phyloP scores from a whole-genome alignment of 2,113 vertebrate species.

The Pheucticus melanocephalus region DNA sequence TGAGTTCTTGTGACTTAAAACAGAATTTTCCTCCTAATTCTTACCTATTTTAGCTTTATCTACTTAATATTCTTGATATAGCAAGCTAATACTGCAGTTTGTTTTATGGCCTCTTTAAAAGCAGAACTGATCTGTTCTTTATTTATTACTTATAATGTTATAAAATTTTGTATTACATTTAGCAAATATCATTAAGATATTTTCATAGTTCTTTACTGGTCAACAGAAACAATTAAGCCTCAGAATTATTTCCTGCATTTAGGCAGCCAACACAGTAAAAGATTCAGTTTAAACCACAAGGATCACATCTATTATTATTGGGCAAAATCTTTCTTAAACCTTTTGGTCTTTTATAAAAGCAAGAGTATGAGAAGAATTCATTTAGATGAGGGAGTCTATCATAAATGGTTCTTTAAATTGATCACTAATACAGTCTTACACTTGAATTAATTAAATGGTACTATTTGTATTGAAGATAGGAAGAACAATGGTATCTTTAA shows the following conservation, averaged over 20 bases:
- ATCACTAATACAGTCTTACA: neutral
- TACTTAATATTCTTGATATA: neutral
- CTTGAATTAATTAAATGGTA: neutral
- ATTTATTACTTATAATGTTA: neutral
- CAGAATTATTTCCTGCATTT: neutral
- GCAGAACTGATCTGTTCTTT: neutral
- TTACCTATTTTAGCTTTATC: neutral
- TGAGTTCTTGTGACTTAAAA: neutral
- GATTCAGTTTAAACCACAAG: neutral
- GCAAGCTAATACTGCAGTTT: neutral
- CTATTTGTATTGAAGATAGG: neutral
- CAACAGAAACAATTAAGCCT: neutral
- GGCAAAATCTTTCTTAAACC: neutral
- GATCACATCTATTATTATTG: neutral
- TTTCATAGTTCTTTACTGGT: neutral
- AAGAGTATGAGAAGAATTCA: neutral
- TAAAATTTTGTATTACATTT: neutral
- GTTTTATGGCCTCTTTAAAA: neutral
- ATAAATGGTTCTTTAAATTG: neutral
- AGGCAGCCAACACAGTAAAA: neutral
- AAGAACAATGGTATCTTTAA: neutral
- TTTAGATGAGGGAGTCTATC: neutral
- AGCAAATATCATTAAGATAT: neutral
- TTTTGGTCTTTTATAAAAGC: neutral
- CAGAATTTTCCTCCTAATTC: neutral